Evolutionary conservation across 23 tunicate genomes (phyloP), one percentile per base, ranked within the genome.

Genomic region (Trididemnum clinides): DNA sequence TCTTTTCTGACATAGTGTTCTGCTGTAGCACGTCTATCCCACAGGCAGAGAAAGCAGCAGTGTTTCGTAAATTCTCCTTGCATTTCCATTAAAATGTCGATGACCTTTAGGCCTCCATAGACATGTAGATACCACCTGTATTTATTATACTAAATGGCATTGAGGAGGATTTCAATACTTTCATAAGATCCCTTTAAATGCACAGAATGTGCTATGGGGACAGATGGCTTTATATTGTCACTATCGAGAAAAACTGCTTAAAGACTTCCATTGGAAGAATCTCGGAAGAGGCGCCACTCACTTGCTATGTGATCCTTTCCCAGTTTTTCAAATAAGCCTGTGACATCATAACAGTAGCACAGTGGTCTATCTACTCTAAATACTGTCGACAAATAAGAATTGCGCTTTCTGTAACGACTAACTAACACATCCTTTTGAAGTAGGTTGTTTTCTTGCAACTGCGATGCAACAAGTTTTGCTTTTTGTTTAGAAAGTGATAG

Each of bases 11-110:
- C 57, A 64, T 82, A 82, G 57, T 82, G 86, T 27, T 82, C 75
- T 64, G 58, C 64, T 29, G 66, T 78, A 78, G 83, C 83, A 82
- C 86, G 86, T 34, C 86, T 82, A 37, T 82, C 75, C 76, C 76
- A 82, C 31, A 64, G 57, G 28, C 86, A 64, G 63, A 82, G 64
- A 51, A 82, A 82, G 86, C 86, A 82, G 75, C 74, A 63, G 76
- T 82, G 57, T 64, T 63, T 64, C 6, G 86, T 82, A 33, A 63
- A 82, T 35, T 21, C 66, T 74, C 23, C 65, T 35, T 78, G 83
- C 86, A 82, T 63, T 64, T 32, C 58, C 86, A 64, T 63, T 39
- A 64, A 38, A 64, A 64, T 36, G 75, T 15, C 57, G 33, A 82
- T 64, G 75, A 82, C 76, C 35, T 82, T 82, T 5, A 82, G 75